Evolutionary conservation across 2,113 vertebrate genomes (phyloP), one percentile per base, ranked within the genome.

Genomic region (Hiodon alosoides): DNA sequence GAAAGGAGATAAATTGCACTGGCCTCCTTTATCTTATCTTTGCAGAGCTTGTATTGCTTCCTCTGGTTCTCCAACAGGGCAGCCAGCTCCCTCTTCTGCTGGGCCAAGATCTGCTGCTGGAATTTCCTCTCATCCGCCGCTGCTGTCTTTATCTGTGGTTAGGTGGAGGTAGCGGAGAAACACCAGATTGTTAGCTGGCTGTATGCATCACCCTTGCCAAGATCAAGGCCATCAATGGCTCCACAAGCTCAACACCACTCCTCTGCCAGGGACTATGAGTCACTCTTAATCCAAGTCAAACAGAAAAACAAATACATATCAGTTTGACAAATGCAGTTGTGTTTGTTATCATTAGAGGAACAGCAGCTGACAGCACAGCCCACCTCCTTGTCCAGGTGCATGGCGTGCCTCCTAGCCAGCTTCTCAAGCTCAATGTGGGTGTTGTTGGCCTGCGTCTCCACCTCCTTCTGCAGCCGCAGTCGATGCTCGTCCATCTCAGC

Each of bases 361-460:
- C n/a, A 14, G 60, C n/a, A 5, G 14, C 8, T 5, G 31, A 62
- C 14, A 62, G 9, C 60, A 10, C 60, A 13, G 51, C 90, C 85
- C 88, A 98, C 96, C 95, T 99, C 97, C 86, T 98, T 99, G 84
- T 98, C 96, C 31, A 92, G 92, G 80, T 94, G 92, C 90, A 93
- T 94, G 73, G 93, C 89, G 72, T 98, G 96, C 87, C 95, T 96
- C 91, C 98, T 99, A 80, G 96, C 96, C 86, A 99, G 95, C 89
- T 99, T 99, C 93, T 99, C 97, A 92, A 99, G 93, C 87, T 98
- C 95, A 83, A 97, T 98, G 93, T 96, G 98, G 92, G 96, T 94
- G 86, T 98, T 98, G 93, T 98, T 98, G 94, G 95, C 94, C 58
- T 98, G 97, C 0, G 96, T 98, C 92, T 99, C 97, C 91, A 96